Evolutionary conservation across 1,140 invertebrate genomes (phyloP).

Genomic region (Bombus huntii): DNA sequence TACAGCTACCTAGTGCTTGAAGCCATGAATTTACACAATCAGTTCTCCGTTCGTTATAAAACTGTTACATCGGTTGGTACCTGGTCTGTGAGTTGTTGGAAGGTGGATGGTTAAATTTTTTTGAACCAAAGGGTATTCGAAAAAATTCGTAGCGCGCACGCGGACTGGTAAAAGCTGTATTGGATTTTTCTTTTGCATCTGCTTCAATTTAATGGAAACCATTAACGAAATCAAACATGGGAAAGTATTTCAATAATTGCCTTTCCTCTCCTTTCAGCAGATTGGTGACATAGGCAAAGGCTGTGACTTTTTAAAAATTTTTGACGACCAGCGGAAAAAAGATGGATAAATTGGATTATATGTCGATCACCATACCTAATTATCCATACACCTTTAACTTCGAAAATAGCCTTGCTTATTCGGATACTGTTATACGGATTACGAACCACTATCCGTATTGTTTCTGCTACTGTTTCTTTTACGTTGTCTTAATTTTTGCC

Average conservation of each 20-base stretch:
- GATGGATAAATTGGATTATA: conserved; percentile 76
- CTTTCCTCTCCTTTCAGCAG: neutral
- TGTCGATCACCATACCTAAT: conserved; percentile 88
- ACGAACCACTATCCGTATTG: conserved; percentile 96
- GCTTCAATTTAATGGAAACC: no score
- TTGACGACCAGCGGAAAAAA: neutral
- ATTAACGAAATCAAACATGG: no score
- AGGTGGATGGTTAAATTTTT: no score
- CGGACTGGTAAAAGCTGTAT: no score
- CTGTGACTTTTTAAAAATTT: neutral
- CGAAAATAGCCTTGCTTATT: conserved; percentile 95
- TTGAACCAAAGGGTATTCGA: no score
- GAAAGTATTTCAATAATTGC: neutral
- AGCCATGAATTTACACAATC: accelerated
- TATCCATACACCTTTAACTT: conserved; percentile 98
- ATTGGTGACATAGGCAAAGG: no score
- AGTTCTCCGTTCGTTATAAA: no score
- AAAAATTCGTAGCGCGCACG: no score
- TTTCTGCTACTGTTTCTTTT: conserved; percentile 94
- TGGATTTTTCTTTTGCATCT: no score
- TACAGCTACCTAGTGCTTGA: no score
- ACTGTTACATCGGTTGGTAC: no score
- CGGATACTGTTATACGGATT: conserved; percentile 96
- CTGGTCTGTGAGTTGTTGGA: no score
- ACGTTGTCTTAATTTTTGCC: conserved; percentile 96